Base-by-base conservation (phyloP, 2,113 vertebrate species). In the Apaloderma vittatum region DNA sequence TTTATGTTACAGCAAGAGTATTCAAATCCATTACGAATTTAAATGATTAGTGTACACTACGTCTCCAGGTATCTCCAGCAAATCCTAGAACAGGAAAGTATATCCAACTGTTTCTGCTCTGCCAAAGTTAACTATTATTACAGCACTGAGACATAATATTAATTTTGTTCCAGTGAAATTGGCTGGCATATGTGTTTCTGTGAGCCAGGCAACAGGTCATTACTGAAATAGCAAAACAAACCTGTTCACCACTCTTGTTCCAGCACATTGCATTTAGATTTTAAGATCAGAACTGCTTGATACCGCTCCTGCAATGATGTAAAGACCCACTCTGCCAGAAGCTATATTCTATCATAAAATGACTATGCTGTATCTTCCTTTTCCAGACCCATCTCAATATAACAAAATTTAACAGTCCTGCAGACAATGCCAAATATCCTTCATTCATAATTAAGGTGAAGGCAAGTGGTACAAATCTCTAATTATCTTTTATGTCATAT, bases 41-140 rank as follows among this genome's bases (percentile, higher is more conserved):
- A 93, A 84, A 88, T 70, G 27, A 78, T 52, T 45, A 76, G n/a
- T 58, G 54, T 29, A 77, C 8, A 37, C 48, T 21, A 51, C 46
- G 58, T 83, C 46, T 97, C 57, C 81, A 92, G 90, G 67, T 78
- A 93, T 67, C 65, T 93, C 57, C 86, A 83, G 82, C 58, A 97
- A 86, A 93, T 86, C 94, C 72, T 76, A 85, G 71, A 93, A 89
- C 7, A 92, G 75, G 79, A 63, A 96, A 95, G 85, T 77, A 75
- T 92, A 91, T 94, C 61, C 80, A 81, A 92, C 88, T 37, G 58
- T 90, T 96, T 77, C 73, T 97, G 80, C 70, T 81, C 51, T 84
- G 95, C 91, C 96, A 96, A 94, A 96, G 89, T 96, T 98, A 97
- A 96, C 97, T 97, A 96, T 95, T 97, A 96, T 95, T 97, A 86